Evolutionary conservation across 2,797 vertebrate species (phyloP), one percentile per base, ranked within the genome.

Genomic region (Smutsia gigantea): DNA sequence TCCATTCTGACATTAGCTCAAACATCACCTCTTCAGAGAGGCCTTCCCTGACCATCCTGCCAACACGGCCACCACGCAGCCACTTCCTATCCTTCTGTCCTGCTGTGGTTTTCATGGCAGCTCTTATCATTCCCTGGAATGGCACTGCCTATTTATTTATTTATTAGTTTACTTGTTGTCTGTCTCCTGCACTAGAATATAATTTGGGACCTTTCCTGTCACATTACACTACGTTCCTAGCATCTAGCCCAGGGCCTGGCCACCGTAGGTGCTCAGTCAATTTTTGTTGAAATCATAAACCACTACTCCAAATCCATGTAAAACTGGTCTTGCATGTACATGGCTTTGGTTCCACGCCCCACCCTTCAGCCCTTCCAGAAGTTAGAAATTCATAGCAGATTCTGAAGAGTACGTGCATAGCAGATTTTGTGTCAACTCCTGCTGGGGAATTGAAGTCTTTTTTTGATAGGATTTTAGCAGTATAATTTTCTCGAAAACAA

Each of bases 401-500:
- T 79, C 72, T 66, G 55, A 89, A 83, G 53, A 71, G 46, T 55
- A 66, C 17, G 6, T 68, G 23, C 49, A n/a, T 81, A 59, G 46
- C 15, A 90, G 79, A 93, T 74, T 72, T 72, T 66, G 66, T 42
- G 66, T 86, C 42, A 85, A 63, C 34, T 55, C 84, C 78, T 69
- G 19, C 17, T 46, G 7, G 63, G 7, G 10, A 83, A 92, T 69
- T 87, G 17, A 27, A 53, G 34, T 77, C 18, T 68, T 86, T 51
- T 64, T 31, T 1, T 19, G 17, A 57, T 25, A 90, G 59, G n/a
- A 42, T 75, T 75, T 90, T 37, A 89, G 74, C 29, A 68, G 39
- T 17, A 75, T 68, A 51, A 81, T 85, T 90, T 87, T 96, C 18
- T 96, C 31, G 78, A 79, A 95, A 90, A 53, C 31, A 89, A 64